Evolutionary conservation across 2,113 vertebrate genomes (phyloP), one percentile per base, ranked within the genome.

Genomic region (Cynopterus brachyotis): DNA sequence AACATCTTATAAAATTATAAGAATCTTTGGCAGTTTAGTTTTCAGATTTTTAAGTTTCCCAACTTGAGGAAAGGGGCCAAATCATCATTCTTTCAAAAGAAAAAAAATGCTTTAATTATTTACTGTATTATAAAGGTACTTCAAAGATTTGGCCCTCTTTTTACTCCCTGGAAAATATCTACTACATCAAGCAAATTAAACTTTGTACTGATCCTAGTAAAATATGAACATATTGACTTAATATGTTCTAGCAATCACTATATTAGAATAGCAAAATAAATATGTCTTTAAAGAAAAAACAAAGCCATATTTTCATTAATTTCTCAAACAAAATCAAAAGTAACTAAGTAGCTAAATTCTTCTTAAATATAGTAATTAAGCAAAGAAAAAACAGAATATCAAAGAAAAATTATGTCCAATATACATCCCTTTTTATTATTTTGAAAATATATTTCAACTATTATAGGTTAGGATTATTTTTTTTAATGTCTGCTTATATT

Each of bases 371-470:
- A 57, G 3, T 40, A 32, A 92, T 72, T 64, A 10, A 3, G 0
- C 1, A 0, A 7, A 42, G 0, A 19, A 80, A 91, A 95, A 76
- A 53, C 8, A 37, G 9, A 86, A 55, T 6, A 79, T 9, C 24
- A 47, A 57, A 95, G 59, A 73, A 57, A 35, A 94, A 60, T 26
- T 15, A 78, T 62, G 6, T 32, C 7, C 22, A 60, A 40, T 6
- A 22, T 64, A 35, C 22, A 1, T 55, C 3, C 9, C 11, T 81
- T 82, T 82, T 89, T 75, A 45, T 53, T 88, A 64, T 73, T 75
- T 93, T 80, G 3, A 95, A 59, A 62, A 60, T 17, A 10, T 26
- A 62, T 80, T 95, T 90, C 28, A 94, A 94, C 47, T 72, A 84
- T 35, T 55, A 20, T 20, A 12, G 4, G 37, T 83, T 35, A 45